Evolutionary conservation across 2,113 vertebrate genomes (phyloP).

Genomic region (Colinus virginianus): DNA sequence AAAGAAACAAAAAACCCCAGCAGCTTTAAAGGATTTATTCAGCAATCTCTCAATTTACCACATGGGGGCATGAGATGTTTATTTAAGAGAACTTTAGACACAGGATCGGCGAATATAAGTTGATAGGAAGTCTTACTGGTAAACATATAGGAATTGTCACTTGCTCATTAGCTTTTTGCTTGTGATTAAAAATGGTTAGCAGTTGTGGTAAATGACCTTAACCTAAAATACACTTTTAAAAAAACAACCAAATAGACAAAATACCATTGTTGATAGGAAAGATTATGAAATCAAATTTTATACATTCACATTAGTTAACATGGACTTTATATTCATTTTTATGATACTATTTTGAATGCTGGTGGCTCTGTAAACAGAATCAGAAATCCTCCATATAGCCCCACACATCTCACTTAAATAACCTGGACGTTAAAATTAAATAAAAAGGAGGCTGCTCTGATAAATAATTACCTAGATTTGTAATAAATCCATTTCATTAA

Average conservation of each 20-base stretch:
- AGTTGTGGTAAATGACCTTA: background rate
- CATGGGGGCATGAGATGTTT: slow-evolving; percentile 75
- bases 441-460: background rate
- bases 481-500: slow-evolving; percentile 56
- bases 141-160: background rate
- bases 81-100: slow-evolving; percentile 26
- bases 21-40: background rate
- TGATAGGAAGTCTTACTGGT: background rate
- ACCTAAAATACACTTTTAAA: background rate
- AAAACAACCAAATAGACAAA: background rate
- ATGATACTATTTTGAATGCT: background rate
- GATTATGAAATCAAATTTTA: background rate
- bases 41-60: slow-evolving; percentile 61
- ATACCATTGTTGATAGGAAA: background rate
- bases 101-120: background rate
- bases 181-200: background rate
- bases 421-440: background rate
- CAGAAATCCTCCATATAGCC: background rate
- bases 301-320: background rate
- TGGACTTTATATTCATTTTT: background rate
- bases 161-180: background rate
- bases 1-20: background rate
- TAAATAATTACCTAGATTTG: background rate
- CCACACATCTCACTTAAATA: background rate
- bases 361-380: background rate